Evolutionary conservation across 1,140 invertebrate genomes (phyloP), one percentile per base, ranked within the genome.

Genomic region (Caerostris darwini): DNA sequence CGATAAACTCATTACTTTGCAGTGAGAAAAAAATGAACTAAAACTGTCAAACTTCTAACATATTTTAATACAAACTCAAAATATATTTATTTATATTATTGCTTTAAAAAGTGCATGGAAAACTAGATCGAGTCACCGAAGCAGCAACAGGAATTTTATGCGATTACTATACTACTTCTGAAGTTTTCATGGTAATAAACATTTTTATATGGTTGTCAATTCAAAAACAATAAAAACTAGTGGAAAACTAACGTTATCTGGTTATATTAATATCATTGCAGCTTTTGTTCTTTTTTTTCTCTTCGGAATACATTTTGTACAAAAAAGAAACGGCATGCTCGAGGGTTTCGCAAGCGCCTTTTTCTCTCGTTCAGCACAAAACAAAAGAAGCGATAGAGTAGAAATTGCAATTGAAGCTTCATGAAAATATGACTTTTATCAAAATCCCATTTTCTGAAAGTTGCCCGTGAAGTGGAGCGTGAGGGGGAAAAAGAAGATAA

Each of bases 391-490:
- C 34, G 34, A 34, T 34, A 64, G 3, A 64, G 3, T 64, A 7
- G 2, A 64, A 3, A 64, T 64, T 17, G 61, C 61, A 64, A 64
- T 81, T 81, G 71, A 81, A 81, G 71, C 71, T 5, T 81, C 71
- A 81, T 81, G 71, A 81, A 81, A 81, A 81, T 81, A 81, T 81
- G 71, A 81, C 71, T 81, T 81, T 81, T 81, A 81, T 81, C 71
- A 81, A 81, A 81, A 81, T 81, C 71, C 71, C 71, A 81, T 81
- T 81, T 81, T n/a, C 71, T 81, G 12, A 17, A 64, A 81, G 8
- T 81, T 81, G 34, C 71, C 34, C 8, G n/a, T 3, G 5, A 81
- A 81, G 71, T 81, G 50, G 34, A 50, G 71, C 71, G 71, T 81
- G 50, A 81, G 3, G 10, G 71, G 4, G 34, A 7, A 50, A 7